Evolutionary conservation across 2,113 vertebrate species (phyloP).

Genomic region (rabbit (Oryctolagus cuniculus)): mOryCun1.1 NC_091437.1:16630501-16631000

Average conservation of each 20-base stretch:
- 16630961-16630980: too few relatives aligned
- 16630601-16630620: conserved; percentile 51
- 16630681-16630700: conserved; percentile 9
- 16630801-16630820: not conserved
- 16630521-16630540: not conserved
- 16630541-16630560: not conserved
- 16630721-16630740: not conserved
- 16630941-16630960: too few relatives aligned
- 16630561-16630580: not conserved
- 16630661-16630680: conserved; percentile 7
- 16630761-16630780: conserved; percentile 11
- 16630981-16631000: too few relatives aligned
- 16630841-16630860: not conserved
- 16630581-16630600: conserved; percentile 36
- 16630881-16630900: conserved; percentile 2
- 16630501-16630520: not conserved
- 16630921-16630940: too few relatives aligned
- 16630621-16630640: conserved; percentile 17
- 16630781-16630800: not conserved
- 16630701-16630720: not conserved
- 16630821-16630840: not conserved
- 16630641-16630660: not conserved
- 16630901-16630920: not conserved
- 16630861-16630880: not conserved
- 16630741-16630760: not conserved